These are phyloP conservation scores for Ceyx melanurus DNA, from an alignment of 2,113 vertebrate genomes.

Conservation along the genomic window DNA sequence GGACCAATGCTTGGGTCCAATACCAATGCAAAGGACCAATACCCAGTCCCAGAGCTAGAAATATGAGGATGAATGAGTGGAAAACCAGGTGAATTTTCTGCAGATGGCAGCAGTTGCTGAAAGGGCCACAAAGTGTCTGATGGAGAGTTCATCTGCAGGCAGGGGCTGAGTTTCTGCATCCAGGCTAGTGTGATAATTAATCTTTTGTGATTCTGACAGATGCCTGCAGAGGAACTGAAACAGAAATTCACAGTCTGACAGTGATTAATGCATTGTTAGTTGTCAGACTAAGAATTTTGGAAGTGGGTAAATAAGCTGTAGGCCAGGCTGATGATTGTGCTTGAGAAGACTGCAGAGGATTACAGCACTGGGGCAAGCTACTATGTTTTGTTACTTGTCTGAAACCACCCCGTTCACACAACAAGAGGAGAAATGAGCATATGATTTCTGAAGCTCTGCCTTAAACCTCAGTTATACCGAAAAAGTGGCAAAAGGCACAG, in stretches of 20 bases:
- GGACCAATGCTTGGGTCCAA: not conserved
- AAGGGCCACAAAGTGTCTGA: not conserved
- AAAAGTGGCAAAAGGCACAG: not conserved
- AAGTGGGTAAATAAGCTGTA: slow-evolving; percentile 17
- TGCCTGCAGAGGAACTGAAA: slow-evolving; percentile 24
- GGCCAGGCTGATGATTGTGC: not conserved
- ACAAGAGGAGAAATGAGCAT: not conserved
- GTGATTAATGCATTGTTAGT: slow-evolving; percentile 21
- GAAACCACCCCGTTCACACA: not conserved
- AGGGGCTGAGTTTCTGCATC: not conserved
- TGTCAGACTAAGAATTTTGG: slow-evolving; percentile 14
- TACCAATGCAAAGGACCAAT: too few species aligned
- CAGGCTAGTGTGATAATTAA: not conserved
- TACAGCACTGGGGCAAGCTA: not conserved
- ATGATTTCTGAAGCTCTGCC: not conserved
- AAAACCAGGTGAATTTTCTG: not conserved
- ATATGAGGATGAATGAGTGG: not conserved
- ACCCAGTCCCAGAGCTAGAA: not conserved
- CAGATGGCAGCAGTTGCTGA: not conserved
- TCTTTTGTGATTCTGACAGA: slow-evolving; percentile 32
- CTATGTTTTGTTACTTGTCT: not conserved
- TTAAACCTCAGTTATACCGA: not conserved
- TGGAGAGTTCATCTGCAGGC: not conserved
- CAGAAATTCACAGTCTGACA: not conserved
- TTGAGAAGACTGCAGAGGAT: not conserved